These are phyloP conservation scores for Drosophila stalkeri DNA, from an alignment of 2,888 invertebrate species.

Conservation along the genomic window DNA sequence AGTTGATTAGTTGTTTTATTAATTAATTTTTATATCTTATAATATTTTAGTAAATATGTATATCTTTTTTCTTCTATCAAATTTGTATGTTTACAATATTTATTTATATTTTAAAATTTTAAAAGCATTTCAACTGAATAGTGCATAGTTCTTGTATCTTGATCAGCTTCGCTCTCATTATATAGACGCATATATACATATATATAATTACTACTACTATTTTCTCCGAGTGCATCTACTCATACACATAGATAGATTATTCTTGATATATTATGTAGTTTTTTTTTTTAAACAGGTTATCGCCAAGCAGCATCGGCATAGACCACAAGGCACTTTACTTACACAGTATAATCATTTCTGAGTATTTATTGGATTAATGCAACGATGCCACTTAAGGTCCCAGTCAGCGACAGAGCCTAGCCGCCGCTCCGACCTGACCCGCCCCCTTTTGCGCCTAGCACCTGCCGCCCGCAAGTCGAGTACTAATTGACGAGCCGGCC, in stretches of 20 bases:
- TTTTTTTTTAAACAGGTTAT: constrained; percentile 42
- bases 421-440: background rate
- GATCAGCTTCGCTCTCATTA: background rate
- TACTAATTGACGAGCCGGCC: constrained; percentile 21
- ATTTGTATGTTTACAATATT: no score
- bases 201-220: background rate
- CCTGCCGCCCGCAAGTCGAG: background rate
- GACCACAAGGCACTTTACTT: background rate
- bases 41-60: no score
- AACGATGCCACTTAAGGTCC: constrained; percentile 17
- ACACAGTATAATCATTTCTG: constrained; percentile 21
- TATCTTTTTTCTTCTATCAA: no score
- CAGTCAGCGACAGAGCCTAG: background rate
- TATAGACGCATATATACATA: background rate
- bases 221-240: constrained; percentile 2
- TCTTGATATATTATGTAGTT: background rate
- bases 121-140: no score
- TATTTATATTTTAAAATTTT: no score
- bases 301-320: constrained; percentile 20
- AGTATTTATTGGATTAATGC: constrained; percentile 38
- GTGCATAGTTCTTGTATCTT: background rate
- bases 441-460: background rate
- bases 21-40: no score
- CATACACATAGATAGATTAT: constrained; percentile 14
- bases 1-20: no score